phyloP scores from a whole-genome alignment of 1,140 invertebrate species.

The Formica exsecta region DNA sequence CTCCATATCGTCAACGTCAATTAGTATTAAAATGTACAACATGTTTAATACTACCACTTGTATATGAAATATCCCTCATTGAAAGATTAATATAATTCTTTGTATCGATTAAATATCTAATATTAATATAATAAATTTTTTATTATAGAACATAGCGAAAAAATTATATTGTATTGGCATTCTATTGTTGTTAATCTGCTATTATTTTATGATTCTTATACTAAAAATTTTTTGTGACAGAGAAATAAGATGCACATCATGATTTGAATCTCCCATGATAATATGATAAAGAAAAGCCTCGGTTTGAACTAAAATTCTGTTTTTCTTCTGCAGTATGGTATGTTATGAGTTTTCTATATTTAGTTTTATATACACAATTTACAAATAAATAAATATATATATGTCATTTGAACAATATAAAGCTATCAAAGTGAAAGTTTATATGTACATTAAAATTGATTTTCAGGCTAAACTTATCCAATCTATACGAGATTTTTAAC shows the following conservation, averaged over 20 bases:
- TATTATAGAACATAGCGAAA: neutral
- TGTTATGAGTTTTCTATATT: too few relatives aligned
- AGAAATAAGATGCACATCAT: neutral
- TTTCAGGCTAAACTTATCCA: too few relatives aligned
- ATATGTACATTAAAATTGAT: too few relatives aligned
- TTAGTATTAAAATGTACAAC: conserved; percentile 26
- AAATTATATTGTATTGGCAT: neutral
- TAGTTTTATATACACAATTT: too few relatives aligned
- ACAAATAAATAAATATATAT: too few relatives aligned
- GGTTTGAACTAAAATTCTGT: too few relatives aligned
- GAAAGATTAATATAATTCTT: conserved; percentile 34
- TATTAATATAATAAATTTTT: conserved; percentile 42
- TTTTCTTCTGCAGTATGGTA: too few relatives aligned
- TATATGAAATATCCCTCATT: neutral
- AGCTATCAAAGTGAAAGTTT: too few relatives aligned
- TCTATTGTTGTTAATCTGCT: neutral
- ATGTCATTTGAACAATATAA: too few relatives aligned
- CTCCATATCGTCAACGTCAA: conserved; percentile 35
- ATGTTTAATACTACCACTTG: conserved; percentile 31
- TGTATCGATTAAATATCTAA: neutral
- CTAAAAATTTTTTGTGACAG: neutral
- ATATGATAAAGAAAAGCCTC: neutral
- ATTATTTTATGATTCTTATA: neutral
- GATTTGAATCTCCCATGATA: neutral
- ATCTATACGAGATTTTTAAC: too few relatives aligned